Evolutionary conservation across 2,113 vertebrate genomes (phyloP).

Genomic region (Callionymus lyra): DNA sequence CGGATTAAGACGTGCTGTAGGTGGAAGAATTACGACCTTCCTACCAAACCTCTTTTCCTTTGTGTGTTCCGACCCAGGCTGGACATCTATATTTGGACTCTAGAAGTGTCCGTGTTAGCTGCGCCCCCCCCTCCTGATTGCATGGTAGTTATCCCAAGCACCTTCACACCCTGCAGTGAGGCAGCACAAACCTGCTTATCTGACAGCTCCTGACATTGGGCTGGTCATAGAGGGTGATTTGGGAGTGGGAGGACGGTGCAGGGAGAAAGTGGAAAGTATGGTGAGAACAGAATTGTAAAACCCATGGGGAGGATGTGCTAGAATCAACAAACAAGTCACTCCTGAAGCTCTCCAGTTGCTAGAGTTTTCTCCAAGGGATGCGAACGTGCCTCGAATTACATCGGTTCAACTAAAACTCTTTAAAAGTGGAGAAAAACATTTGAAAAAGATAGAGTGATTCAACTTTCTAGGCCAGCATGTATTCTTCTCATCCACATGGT

Average conservation of each 20-base stretch:
- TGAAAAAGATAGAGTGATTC: slow-evolving; percentile 32
- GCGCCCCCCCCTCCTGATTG: slow-evolving; percentile 49
- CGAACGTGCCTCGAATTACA: slow-evolving; percentile 56
- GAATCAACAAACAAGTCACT: slow-evolving; percentile 69
- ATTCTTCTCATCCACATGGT: too few relatives aligned
- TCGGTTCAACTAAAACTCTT: slow-evolving; percentile 42
- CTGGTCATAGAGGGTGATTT: slow-evolving; percentile 19
- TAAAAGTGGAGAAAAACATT: slow-evolving; percentile 26
- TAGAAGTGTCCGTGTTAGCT: slow-evolving; percentile 30
- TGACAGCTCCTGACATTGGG: slow-evolving; percentile 63
- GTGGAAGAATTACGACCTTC: slow-evolving; percentile 41
- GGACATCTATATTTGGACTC: slow-evolving; percentile 27
- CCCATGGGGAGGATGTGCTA: slow-evolving; percentile 44
- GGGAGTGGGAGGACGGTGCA: slow-evolving; percentile 17
- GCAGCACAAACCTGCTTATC: slow-evolving; percentile 59
- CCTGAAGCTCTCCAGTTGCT: slow-evolving; percentile 50
- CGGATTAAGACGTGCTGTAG: slow-evolving; percentile 32
- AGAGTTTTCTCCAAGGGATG: slow-evolving; percentile 53
- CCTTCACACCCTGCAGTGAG: slow-evolving; percentile 46
- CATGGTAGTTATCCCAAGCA: slow-evolving; percentile 51
- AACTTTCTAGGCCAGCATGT: background rate
- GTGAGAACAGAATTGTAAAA: slow-evolving; percentile 39
- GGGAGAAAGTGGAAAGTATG: slow-evolving; percentile 24
- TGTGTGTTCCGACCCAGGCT: too few relatives aligned
- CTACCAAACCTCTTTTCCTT: background rate